Conservation (phyloP, 2,113 vertebrate species). For the Odobenus rosmarus region DNA sequence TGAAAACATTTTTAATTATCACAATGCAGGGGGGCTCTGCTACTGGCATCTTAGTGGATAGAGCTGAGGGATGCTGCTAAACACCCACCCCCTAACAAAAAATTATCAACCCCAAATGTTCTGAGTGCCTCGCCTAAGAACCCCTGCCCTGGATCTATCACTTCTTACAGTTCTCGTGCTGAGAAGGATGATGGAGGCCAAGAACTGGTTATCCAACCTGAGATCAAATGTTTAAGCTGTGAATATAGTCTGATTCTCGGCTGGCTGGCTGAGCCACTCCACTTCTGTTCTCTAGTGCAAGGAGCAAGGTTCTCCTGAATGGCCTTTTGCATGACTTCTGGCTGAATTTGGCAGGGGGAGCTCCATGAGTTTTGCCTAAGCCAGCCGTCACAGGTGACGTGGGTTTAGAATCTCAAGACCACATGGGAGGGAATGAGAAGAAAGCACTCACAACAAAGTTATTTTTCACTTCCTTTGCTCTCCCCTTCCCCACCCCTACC, state of each 20-base stretch:
- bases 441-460: not conserved
- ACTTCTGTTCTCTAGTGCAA: not conserved
- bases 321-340: not conserved
- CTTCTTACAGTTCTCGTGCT: not conserved
- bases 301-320: not conserved
- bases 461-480: not conserved
- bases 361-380: not conserved
- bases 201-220: not conserved
- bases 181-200: not conserved
- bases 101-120: not conserved
- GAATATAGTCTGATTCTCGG: not conserved
- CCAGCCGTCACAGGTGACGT: not conserved
- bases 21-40: not conserved
- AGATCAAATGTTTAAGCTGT: not conserved
- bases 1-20: not conserved
- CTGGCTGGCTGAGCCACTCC: rapidly evolving
- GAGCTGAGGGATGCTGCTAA: not conserved
- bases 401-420: not conserved
- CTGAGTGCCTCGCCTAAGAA: not conserved
- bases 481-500: not conserved
- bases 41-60: not conserved
- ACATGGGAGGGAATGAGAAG: not conserved
- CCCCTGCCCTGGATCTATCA: rapidly evolving
- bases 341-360: not conserved
- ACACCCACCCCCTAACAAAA: not conserved